phyloP scores from a whole-genome alignment of 2,888 invertebrate genomes.

The Nomada goodeniana region DNA sequence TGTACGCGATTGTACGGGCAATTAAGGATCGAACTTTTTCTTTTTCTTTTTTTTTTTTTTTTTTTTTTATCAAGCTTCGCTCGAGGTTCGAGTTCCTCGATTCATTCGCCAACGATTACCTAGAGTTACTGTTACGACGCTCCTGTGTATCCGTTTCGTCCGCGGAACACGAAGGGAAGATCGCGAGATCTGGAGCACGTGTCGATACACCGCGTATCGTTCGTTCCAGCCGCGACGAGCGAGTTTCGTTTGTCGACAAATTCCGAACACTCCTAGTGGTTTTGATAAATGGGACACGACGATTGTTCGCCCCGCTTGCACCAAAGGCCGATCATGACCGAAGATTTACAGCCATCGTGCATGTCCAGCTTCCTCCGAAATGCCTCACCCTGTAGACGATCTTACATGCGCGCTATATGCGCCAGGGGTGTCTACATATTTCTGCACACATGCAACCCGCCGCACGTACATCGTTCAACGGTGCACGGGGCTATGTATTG shows the following conservation, averaged over 20 bases:
- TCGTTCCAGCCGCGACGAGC: no score
- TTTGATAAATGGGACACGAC: no score
- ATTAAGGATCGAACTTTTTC: neutral
- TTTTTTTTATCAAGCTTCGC: no score
- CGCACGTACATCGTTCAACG: constrained; percentile 35
- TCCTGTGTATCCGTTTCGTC: constrained; percentile 55
- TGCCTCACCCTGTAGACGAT: constrained; percentile 53
- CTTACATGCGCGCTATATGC: constrained; percentile 64
- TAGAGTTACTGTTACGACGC: constrained; percentile 26
- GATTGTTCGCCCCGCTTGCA: no score
- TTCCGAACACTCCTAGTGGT: neutral
- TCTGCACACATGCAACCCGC: constrained; percentile 57
- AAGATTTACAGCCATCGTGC: neutral
- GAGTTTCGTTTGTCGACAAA: no score
- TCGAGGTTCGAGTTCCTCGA: constrained; percentile 32
- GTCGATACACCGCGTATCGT: neutral
- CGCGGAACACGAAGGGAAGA: constrained; percentile 65
- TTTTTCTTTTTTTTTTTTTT: no score
- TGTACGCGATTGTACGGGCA: neutral
- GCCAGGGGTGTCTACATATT: constrained; percentile 63
- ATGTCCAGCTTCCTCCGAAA: constrained; percentile 12
- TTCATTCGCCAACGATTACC: constrained; percentile 58
- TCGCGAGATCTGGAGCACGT: constrained; percentile 44
- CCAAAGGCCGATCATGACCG: neutral
- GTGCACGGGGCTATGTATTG: constrained; percentile 31